A percentile compares a stretch with the other conserved stretches of the same genome.
phyloP scores from a whole-genome alignment of 1,140 invertebrate species.

The Mesaphorura yosii region DNA sequence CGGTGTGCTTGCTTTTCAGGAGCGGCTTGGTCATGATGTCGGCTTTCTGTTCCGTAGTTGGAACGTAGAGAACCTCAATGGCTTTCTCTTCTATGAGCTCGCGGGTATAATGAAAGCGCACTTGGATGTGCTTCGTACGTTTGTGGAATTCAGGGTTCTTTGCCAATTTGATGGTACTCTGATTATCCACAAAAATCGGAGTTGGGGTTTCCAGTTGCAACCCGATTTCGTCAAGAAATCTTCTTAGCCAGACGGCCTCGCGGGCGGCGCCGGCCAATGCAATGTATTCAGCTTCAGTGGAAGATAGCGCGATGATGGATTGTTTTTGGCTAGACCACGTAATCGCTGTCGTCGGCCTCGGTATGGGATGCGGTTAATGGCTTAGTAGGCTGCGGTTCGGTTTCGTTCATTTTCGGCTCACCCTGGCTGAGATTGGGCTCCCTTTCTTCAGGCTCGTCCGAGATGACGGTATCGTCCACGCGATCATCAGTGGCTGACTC shows the following conservation, averaged over 20 bases:
- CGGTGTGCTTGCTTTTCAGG: neutral
- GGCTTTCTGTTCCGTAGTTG: neutral
- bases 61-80: slow-evolving; percentile 1
- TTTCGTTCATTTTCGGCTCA: too few relatives aligned
- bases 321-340: slow-evolving; percentile 30
- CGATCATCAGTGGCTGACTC: too few relatives aligned
- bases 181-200: slow-evolving; percentile 29
- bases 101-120: neutral
- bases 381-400: too few relatives aligned
- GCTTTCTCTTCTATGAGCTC: neutral
- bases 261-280: slow-evolving; percentile 20
- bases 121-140: slow-evolving; percentile 33
- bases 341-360: too few relatives aligned
- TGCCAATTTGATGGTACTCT: slow-evolving; percentile 28
- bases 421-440: too few relatives aligned
- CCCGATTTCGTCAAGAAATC: slow-evolving; percentile 24
- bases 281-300: slow-evolving; percentile 34
- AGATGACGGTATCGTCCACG: too few relatives aligned
- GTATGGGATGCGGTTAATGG: too few relatives aligned
- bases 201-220: neutral
- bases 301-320: slow-evolving; percentile 33
- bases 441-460: too few relatives aligned
- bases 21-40: slow-evolving; percentile 13
- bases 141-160: slow-evolving; percentile 31
- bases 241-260: slow-evolving; percentile 32